Base-by-base conservation (phyloP, 2,888 invertebrate genomes). In the Bombyx huttoni region DNA sequence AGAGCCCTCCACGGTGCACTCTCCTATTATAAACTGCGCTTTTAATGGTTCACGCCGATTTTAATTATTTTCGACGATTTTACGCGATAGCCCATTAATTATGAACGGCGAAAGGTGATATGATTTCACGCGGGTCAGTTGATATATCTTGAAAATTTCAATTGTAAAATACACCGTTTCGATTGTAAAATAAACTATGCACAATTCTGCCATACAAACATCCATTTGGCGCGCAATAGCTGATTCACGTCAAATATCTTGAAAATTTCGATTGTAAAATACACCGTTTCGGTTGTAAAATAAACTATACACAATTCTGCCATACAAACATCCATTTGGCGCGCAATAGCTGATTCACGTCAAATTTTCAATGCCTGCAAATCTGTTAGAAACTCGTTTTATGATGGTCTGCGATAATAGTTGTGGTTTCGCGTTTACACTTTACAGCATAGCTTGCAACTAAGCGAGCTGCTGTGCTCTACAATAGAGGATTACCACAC, bases 21-120 rank as follows among this genome's bases (percentile, higher is more conserved):
- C 82, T 81, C 83, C 84, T 79, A 86, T 86, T 86, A 86, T 86
- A 84, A 85, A 86, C 83, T 87, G 87, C 81, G 78, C 87, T 86
- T 86, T 87, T 85, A 86, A 87, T 86, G 84, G 85, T 77, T 80
- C 74, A 78, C 73, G 70, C 76, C 77, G 76, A 82, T 86, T 87
- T 87, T 84, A 85, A 87, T 86, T 81, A 85, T 82, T 81, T 75
- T 67, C 69, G 63, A 70, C 68, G 73, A 76, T 82, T 80, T 75
- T 72, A 12, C 7, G 12, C 40, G 12, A 40, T 3, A 40, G 40
- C 12, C 64, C 68, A 64, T 68, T 66, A 71, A 66, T 70, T 68
- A 40, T 40, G 7, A 24, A 24, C 24, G 24, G 24, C 24, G 24
- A 2, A 1, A 24, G 24, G 24, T 24, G 24, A 24, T 24, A 24